Evolutionary conservation across 2,888 invertebrate species (phyloP).

Genomic region (Drosophila meridiana): DNA sequence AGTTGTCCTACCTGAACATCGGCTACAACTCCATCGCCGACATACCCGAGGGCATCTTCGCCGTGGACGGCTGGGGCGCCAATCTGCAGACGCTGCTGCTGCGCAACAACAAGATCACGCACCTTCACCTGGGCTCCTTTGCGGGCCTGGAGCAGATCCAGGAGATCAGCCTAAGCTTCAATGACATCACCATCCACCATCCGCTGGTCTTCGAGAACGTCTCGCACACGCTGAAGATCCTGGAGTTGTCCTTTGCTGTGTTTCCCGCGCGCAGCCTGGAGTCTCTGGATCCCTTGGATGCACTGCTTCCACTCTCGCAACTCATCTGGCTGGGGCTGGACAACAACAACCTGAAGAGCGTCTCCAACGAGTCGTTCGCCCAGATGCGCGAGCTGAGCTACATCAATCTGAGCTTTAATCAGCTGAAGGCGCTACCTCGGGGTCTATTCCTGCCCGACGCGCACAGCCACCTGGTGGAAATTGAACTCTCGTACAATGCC

Average conservation of each 20-base stretch:
- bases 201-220: constrained; percentile 92
- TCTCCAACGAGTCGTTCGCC: constrained; percentile 90
- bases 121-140: constrained; percentile 90
- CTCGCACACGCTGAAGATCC: constrained; percentile 90
- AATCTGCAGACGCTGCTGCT: constrained; percentile 92
- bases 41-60: constrained; percentile 91
- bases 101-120: constrained; percentile 93
- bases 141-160: constrained; percentile 90
- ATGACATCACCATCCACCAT: constrained; percentile 93
- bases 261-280: constrained; percentile 86
- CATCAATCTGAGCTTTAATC: constrained; percentile 94
- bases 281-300: constrained; percentile 89
- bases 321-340: constrained; percentile 94
- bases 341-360: constrained; percentile 92
- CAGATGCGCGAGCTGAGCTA: constrained; percentile 90
- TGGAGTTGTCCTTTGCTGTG: constrained; percentile 94
- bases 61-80: constrained; percentile 89
- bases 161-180: constrained; percentile 96
- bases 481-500: constrained; percentile 93
- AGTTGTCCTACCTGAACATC: constrained; percentile 93
- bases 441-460: constrained; percentile 89
- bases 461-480: constrained; percentile 90
- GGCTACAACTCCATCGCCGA: constrained; percentile 94
- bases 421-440: constrained; percentile 89
- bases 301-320: constrained; percentile 90